Percentiles rank a stretch among this genome's conserved stretches.
Conservation (phyloP, 2,797 vertebrate genomes). For the Enteromius anoplus region DNA sequence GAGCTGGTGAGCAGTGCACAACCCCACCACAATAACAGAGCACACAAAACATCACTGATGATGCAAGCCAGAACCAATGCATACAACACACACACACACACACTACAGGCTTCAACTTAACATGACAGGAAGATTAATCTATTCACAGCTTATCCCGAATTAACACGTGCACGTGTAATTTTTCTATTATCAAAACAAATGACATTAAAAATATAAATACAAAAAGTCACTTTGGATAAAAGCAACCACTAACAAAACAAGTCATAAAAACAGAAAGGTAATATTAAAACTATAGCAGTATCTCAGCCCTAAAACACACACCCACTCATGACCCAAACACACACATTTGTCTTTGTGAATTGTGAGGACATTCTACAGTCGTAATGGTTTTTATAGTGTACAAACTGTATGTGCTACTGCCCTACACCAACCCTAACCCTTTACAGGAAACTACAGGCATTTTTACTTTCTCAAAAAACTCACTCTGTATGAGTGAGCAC, state of each 20-base stretch:
- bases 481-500: too few species aligned
- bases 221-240: background rate
- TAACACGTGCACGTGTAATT: background rate
- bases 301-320: constrained; percentile 28
- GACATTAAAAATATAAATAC: background rate
- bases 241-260: background rate
- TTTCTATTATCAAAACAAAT: background rate
- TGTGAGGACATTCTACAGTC: too few species aligned
- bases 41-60: constrained; percentile 50
- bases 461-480: too few species aligned
- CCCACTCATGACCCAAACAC: constrained; percentile 54
- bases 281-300: background rate
- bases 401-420: too few species aligned
- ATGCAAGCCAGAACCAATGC: constrained; percentile 50
- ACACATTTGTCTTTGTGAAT: constrained; percentile 4
- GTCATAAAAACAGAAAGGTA: background rate
- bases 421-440: too few species aligned
- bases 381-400: too few species aligned
- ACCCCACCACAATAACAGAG: constrained; percentile 71
- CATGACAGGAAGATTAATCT: background rate
- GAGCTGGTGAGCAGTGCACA: constrained; percentile 90
- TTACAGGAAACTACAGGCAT: too few species aligned
- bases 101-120: background rate
- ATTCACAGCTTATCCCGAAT: background rate
- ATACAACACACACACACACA: constrained; percentile 43